Conservation (phyloP, 2,888 invertebrate species). For the Actias luna region DNA sequence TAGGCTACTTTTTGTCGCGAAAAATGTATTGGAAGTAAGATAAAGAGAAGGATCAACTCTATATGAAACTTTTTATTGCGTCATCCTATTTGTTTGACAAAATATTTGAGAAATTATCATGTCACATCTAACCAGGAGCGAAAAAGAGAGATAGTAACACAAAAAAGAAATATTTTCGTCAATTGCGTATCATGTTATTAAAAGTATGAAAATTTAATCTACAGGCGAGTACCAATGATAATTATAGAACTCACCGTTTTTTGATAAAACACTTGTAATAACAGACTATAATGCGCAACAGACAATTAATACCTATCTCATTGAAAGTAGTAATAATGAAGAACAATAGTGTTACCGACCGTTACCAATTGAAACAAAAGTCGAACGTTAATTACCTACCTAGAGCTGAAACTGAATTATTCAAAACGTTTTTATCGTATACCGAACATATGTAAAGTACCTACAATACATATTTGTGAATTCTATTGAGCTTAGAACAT, state of each 20-base stretch:
- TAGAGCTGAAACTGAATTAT: neutral
- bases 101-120: too few relatives aligned
- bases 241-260: neutral
- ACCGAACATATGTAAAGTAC: neutral
- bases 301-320: neutral
- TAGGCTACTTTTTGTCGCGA: too few relatives aligned
- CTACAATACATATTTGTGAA: neutral
- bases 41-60: too few relatives aligned
- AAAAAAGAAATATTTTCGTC: neutral
- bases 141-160: neutral
- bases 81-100: too few relatives aligned
- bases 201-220: too few relatives aligned
- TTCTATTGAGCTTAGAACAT: neutral
- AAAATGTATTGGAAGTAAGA: too few relatives aligned
- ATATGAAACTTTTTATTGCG: too few relatives aligned
- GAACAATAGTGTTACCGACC: neutral
- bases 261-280: slow-evolving; percentile 7
- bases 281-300: neutral
- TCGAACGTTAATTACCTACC: slow-evolving; percentile 6
- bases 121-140: too few relatives aligned
- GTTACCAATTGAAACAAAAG: slow-evolving; percentile 4
- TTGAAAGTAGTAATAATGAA: neutral
- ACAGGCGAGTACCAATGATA: neutral
- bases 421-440: neutral
- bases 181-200: neutral